Conservation (phyloP, 2,888 invertebrate genomes). For the Xestia c-nigrum region DNA sequence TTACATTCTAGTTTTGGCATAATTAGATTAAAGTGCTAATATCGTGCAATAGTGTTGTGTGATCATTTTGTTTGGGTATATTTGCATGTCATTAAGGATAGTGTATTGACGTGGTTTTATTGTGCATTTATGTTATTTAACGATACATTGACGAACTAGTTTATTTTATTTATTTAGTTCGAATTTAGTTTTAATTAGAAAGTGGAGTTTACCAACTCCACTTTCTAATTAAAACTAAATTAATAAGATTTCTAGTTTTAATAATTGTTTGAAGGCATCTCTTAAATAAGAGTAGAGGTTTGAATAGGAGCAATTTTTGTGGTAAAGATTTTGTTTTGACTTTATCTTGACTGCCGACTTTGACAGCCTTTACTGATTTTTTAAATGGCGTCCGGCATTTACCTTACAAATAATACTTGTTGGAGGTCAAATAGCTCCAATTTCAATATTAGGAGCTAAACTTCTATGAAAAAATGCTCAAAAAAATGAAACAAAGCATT, state of each 20-base stretch:
- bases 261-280: not conserved
- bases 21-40: slow-evolving; percentile 68
- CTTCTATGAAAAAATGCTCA: too few relatives aligned
- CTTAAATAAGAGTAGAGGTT: not conserved
- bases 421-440: too few relatives aligned
- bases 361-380: not conserved
- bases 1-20: slow-evolving; percentile 66
- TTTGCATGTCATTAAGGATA: slow-evolving; percentile 40
- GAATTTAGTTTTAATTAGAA: not conserved
- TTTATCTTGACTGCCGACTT: not conserved
- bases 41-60: slow-evolving; percentile 46
- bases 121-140: slow-evolving; percentile 23
- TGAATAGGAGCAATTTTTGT: not conserved
- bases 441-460: too few relatives aligned
- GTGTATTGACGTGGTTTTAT: not conserved
- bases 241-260: not conserved
- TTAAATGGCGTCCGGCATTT: not conserved
- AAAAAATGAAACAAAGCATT: too few relatives aligned
- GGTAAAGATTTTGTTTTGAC: not conserved
- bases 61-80: slow-evolving; percentile 57
- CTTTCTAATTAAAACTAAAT: too few relatives aligned
- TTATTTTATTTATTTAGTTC: slow-evolving; percentile 1
- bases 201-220: too few relatives aligned
- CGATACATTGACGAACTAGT: not conserved
- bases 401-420: too few relatives aligned